Conservation (phyloP, 2,797 vertebrate species). For the Otolemur crassicaudatus region DNA sequence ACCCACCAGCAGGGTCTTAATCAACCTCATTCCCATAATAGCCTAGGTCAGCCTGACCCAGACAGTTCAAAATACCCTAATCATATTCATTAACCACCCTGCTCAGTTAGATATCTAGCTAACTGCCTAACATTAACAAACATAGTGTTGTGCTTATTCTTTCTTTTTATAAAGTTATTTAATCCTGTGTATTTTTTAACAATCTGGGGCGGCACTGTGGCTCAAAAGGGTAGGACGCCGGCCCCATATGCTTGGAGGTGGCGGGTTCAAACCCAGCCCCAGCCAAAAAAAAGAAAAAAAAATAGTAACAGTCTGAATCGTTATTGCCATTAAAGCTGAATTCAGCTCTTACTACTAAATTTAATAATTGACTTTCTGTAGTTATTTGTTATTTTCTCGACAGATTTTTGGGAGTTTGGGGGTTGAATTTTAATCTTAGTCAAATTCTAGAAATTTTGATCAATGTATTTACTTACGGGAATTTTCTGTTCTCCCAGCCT, state of each 20-base stretch:
- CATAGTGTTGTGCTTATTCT: background rate
- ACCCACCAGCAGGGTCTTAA: too few species aligned
- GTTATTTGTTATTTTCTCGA: constrained; percentile 17
- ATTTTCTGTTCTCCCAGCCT: background rate
- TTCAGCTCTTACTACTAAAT: background rate
- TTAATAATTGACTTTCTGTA: constrained; percentile 27
- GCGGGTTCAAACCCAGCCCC: too few species aligned
- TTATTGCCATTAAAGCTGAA: constrained; percentile 29
- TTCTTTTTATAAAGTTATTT: background rate
- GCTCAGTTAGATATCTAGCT: too few species aligned
- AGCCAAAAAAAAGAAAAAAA: too few species aligned
- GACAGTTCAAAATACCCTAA: too few species aligned
- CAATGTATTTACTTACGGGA: background rate
- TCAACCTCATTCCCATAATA: too few species aligned
- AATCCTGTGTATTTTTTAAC: background rate
- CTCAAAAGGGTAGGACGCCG: too few species aligned
- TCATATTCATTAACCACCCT: too few species aligned
- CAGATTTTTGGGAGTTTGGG: constrained; percentile 19
- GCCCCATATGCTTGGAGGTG: too few species aligned
- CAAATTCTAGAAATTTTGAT: constrained; percentile 38
- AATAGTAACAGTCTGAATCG: background rate
- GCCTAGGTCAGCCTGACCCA: too few species aligned
- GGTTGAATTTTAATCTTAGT: constrained; percentile 39
- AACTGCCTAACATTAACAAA: too few species aligned
- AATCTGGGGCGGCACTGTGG: too few species aligned